Conservation (phyloP, 1,140 invertebrate species). For the Caenorhabditis tropicalis region DNA sequence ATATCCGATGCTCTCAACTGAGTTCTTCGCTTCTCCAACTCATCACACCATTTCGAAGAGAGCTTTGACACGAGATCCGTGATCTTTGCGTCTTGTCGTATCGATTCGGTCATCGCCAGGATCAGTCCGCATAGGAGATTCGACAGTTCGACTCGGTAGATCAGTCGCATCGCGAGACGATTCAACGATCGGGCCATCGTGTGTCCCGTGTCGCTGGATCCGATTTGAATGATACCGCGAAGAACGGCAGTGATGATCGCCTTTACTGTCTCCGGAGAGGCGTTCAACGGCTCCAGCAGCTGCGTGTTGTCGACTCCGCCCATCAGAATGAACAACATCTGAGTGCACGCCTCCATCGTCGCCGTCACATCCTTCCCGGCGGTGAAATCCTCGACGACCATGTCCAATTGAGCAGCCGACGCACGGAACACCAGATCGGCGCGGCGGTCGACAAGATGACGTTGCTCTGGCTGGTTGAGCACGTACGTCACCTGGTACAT, state of each 20-base stretch:
- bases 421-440: conserved; percentile 21
- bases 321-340: conserved; percentile 20
- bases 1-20: conserved; percentile 16
- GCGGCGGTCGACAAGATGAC: neutral
- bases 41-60: conserved; percentile 20
- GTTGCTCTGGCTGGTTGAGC: conserved; percentile 41
- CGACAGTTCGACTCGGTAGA: conserved; percentile 6
- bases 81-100: neutral
- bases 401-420: conserved; percentile 1
- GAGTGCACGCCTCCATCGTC: neutral
- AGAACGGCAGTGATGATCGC: conserved; percentile 1
- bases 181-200: neutral
- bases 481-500: conserved; percentile 44
- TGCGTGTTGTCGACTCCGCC: neutral
- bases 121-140: conserved; percentile 9
- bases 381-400: neutral
- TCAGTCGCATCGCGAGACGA: conserved; percentile 7
- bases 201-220: neutral
- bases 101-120: conserved; percentile 2
- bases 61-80: neutral
- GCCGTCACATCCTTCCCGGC: neutral
- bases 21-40: conserved; percentile 4
- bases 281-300: neutral
- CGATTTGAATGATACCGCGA: conserved; percentile 18
- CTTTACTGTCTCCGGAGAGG: neutral